Base-by-base conservation (phyloP, 2,113 vertebrate genomes). In the Nothocercus julius region DNA sequence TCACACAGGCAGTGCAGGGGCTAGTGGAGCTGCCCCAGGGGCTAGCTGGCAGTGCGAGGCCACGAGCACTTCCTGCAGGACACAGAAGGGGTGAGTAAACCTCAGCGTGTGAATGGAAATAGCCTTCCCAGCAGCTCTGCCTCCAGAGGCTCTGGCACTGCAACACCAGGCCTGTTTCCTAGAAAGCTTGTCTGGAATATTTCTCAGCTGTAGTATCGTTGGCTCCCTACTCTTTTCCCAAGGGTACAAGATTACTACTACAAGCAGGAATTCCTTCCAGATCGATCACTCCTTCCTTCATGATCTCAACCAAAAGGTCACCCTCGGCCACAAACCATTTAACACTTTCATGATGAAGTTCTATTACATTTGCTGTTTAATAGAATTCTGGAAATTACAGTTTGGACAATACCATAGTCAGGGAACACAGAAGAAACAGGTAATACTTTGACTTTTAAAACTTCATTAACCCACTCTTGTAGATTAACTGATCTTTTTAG, bases 401-500 rank as follows among this genome's bases (percentile, higher is more conserved):
- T 47, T 74, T 16, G 45, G 69, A 44, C 56, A 84, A 51, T 8
- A 53, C 51, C 47, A 38, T 51, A 92, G 69, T 15, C 73, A 84
- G 14, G 14, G 69, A 90, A 34, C 47, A 32, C 21, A 16, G 15
- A 28, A 79, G 61, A 92, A 92, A 68, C 69, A 30, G 47, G 16
- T 54, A 92, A 53, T 62, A 38, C 54, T 72, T 27, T 20, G 76
- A 75, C 58, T 93, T 89, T 89, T 89, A 87, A 79, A 95, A 64
- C 70, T 53, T 81, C 61, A 51, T 90, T 84, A 94, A 86, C 66
- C 81, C 83, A 68, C 73, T 91, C 5, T 12, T 56, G 73, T n/a
- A 95, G 56, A 87, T 92, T 83, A 93, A 78, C 86, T 89, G 66
- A 93, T 61, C 90, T 86, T 89, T 93, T 17, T 91, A 95, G 92